Conservation (phyloP, 2,888 invertebrate species). For the Diachrysia chrysitis region DNA sequence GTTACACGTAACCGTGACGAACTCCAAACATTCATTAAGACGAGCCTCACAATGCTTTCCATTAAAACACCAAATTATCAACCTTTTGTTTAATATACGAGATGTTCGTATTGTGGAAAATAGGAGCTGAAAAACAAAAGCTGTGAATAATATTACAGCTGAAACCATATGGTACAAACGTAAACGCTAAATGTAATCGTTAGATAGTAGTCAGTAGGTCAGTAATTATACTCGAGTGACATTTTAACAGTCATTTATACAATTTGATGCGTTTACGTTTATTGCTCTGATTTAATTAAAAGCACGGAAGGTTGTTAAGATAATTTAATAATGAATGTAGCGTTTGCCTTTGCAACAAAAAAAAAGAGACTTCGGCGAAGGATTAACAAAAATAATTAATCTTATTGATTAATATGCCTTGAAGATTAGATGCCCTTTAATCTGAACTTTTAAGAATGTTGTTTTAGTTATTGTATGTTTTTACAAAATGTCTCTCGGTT, state of each 20-base stretch:
- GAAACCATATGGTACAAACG: constrained; percentile 13
- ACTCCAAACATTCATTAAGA: constrained; percentile 56
- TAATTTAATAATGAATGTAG: not conserved
- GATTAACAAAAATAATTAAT: not conserved
- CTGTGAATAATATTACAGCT: constrained; percentile 16
- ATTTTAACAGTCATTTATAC: constrained; percentile 14
- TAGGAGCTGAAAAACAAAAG: constrained; percentile 20
- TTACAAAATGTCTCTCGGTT: too few species aligned
- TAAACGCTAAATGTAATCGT: constrained; percentile 29
- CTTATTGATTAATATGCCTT: too few species aligned
- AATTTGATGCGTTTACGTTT: not conserved
- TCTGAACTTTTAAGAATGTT: too few species aligned
- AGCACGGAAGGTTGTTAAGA: not conserved
- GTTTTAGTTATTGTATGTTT: too few species aligned
- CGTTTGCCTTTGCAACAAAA: not conserved
- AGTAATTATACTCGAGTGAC: constrained; percentile 25
- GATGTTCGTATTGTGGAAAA: constrained; percentile 20
- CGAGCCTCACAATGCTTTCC: constrained; percentile 56
- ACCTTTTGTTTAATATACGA: constrained; percentile 18
- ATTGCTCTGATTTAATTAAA: constrained; percentile 12
- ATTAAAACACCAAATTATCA: constrained; percentile 62
- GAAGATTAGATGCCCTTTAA: too few species aligned
- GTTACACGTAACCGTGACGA: constrained; percentile 32
- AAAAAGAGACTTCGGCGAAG: not conserved
- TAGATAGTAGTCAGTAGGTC: constrained; percentile 19